phyloP scores from a whole-genome alignment of 2,113 vertebrate genomes.

The Elephas maximus region DNA sequence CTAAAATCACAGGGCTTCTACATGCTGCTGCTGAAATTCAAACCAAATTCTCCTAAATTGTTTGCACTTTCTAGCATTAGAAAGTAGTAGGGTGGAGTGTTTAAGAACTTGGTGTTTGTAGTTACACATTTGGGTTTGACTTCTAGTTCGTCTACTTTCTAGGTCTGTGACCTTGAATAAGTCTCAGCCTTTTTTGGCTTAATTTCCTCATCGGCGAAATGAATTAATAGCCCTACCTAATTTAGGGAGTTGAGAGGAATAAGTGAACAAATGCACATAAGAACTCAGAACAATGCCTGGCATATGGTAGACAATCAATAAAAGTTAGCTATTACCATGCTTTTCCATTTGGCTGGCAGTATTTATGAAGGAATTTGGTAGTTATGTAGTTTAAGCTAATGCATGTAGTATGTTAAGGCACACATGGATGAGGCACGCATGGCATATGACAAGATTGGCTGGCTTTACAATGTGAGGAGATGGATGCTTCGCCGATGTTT shows the following conservation, averaged over 20 bases:
- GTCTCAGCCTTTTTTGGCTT: neutral
- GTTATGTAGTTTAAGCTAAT: neutral
- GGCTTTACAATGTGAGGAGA: neutral
- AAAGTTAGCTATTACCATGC: neutral
- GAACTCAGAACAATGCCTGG: neutral
- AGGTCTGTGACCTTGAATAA: neutral
- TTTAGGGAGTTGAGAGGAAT: neutral
- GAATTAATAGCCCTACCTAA: neutral
- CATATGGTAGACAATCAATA: neutral
- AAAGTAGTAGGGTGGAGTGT: neutral
- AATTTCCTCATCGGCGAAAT: neutral
- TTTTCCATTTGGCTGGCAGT: neutral
- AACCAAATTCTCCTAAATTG: neutral
- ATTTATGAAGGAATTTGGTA: neutral
- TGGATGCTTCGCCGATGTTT: neutral
- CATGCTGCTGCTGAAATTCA: neutral
- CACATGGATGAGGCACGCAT: neutral
- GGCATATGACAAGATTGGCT: neutral
- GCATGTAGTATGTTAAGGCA: neutral
- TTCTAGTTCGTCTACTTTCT: neutral
- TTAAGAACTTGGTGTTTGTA: neutral
- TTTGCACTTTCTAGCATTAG: neutral
- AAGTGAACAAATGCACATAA: conserved; percentile 7
- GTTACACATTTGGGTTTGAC: neutral
- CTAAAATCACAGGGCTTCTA: neutral